phyloP scores from a whole-genome alignment of 2,888 invertebrate genomes.

The Merodon equestris region DNA sequence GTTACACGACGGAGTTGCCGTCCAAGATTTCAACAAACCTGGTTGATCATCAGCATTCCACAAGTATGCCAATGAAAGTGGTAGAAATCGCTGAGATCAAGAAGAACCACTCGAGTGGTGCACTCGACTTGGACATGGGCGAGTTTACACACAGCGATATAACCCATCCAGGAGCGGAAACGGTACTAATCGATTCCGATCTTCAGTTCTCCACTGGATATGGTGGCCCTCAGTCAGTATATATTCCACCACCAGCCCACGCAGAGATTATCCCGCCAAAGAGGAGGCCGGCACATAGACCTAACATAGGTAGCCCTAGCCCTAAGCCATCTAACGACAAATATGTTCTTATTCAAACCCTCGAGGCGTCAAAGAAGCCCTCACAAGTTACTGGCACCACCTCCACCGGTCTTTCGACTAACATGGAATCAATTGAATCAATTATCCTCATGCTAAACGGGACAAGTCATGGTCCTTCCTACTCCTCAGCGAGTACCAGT shows the following conservation, averaged over 20 bases:
- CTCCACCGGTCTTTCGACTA: slow-evolving; percentile 76
- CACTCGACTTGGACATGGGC: slow-evolving; percentile 73
- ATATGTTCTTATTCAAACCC: slow-evolving; percentile 74
- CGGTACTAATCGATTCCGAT: slow-evolving; percentile 82
- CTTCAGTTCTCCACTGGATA: slow-evolving; percentile 80
- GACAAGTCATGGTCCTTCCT: slow-evolving; percentile 77
- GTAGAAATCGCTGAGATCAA: slow-evolving; percentile 40
- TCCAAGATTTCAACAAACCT: slow-evolving; percentile 74
- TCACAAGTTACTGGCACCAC: slow-evolving; percentile 71
- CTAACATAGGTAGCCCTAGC: slow-evolving; percentile 72
- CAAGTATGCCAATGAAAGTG: slow-evolving; percentile 55
- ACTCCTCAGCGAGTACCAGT: slow-evolving; percentile 71
- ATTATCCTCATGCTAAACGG: slow-evolving; percentile 84
- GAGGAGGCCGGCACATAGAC: slow-evolving; percentile 81
- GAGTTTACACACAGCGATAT: slow-evolving; percentile 82
- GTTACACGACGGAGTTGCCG: slow-evolving; percentile 76
- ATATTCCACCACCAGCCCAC: slow-evolving; percentile 73
- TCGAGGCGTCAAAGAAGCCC: slow-evolving; percentile 70
- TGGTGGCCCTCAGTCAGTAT: slow-evolving; percentile 77
- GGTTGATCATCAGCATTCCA: slow-evolving; percentile 66
- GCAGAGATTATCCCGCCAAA: slow-evolving; percentile 75
- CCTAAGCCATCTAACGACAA: slow-evolving; percentile 81
- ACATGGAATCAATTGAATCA: slow-evolving; percentile 81
- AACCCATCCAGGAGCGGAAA: slow-evolving; percentile 83
- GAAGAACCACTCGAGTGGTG: slow-evolving; percentile 38